Evolutionary conservation across 2,113 vertebrate genomes (phyloP).

Genomic region (Alosa alosa): DNA sequence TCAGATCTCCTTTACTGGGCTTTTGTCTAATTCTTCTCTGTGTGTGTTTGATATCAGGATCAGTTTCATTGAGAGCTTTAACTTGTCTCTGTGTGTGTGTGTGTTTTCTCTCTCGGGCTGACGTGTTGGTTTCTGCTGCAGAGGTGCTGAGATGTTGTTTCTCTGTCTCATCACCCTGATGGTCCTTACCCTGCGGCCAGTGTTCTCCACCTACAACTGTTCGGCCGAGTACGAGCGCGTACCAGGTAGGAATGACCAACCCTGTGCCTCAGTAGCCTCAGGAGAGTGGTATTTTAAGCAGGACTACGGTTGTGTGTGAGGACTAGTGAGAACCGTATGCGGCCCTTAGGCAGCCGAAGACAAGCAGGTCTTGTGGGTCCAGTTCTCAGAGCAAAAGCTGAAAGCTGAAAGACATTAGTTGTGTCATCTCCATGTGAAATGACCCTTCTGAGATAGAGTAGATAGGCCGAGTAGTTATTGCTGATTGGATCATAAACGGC

Average conservation of each 20-base stretch:
- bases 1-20: too few species aligned
- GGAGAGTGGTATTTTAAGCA: not conserved
- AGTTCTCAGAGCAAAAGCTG: too few species aligned
- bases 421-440: too few species aligned
- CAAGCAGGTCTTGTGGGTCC: too few species aligned
- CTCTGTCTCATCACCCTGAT: slow-evolving; percentile 58
- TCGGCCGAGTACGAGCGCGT: slow-evolving; percentile 57
- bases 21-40: not conserved
- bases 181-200: slow-evolving; percentile 53
- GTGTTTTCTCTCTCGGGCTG: slow-evolving; percentile 34
- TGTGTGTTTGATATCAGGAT: not conserved
- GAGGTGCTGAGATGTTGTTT: slow-evolving; percentile 31
- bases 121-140: not conserved
- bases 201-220: slow-evolving; percentile 63
- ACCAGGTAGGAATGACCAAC: slow-evolving; percentile 56
- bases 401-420: too few species aligned
- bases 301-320: too few species aligned
- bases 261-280: not conserved
- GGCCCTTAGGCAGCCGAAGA: too few species aligned
- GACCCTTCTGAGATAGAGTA: too few species aligned
- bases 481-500: too few species aligned
- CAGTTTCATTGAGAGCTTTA: not conserved
- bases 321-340: too few species aligned
- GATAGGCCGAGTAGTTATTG: too few species aligned
- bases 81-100: slow-evolving; percentile 38